Conservation (phyloP, 1,140 invertebrate species). For the Cotesia typhae region DNA sequence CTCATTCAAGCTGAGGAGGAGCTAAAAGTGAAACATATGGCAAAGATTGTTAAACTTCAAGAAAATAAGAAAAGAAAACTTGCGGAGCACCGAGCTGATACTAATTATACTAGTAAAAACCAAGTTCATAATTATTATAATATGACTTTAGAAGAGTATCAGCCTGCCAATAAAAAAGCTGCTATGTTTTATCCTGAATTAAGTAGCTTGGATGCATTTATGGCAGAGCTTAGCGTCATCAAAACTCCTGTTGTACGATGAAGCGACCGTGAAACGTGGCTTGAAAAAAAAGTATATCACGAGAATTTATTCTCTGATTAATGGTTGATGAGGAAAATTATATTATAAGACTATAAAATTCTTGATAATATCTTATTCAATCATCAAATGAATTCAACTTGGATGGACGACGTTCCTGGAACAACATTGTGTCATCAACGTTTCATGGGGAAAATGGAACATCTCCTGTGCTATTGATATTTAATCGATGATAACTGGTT, state of each 20-base stretch:
- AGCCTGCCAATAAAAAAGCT: not conserved
- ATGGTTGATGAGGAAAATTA: not conserved
- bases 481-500: not conserved
- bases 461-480: not conserved
- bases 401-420: not conserved
- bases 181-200: constrained; percentile 48
- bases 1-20: constrained; percentile 59
- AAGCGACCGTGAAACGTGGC: constrained; percentile 26
- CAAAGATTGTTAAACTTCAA: constrained; percentile 58
- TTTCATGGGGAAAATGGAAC: constrained; percentile 10
- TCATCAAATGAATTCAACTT: too few relatives aligned
- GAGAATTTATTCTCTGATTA: constrained; percentile 24
- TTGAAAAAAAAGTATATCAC: not conserved
- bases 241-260: constrained; percentile 52
- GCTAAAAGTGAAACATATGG: constrained; percentile 58
- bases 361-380: too few relatives aligned
- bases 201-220: constrained; percentile 53
- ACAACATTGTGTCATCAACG: not conserved
- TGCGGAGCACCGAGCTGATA: constrained; percentile 22
- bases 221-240: constrained; percentile 50
- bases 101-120: not conserved
- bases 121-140: constrained; percentile 7
- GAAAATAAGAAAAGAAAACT: constrained; percentile 51
- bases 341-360: not conserved
- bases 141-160: constrained; percentile 25